phyloP scores from a whole-genome alignment of 2,888 invertebrate species.

The Phyto melanocephala region DNA sequence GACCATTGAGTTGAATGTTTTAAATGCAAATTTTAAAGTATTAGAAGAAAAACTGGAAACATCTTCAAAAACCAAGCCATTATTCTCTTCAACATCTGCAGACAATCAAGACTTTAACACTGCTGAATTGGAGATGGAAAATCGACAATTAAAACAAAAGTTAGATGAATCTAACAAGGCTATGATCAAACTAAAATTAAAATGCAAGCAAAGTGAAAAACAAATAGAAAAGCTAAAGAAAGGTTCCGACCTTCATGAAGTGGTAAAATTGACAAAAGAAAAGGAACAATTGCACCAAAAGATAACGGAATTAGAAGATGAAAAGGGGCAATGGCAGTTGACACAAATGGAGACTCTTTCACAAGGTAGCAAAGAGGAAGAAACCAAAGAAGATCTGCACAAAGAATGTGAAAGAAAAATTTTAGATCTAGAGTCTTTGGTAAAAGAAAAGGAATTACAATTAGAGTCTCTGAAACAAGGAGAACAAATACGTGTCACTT shows the following conservation, averaged over 20 bases:
- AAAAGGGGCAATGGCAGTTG: conserved; percentile 93
- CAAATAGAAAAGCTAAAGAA: conserved; percentile 85
- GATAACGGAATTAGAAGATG: conserved; percentile 92
- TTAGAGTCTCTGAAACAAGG: conserved; percentile 81
- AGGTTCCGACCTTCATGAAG: conserved; percentile 84
- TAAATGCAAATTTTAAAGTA: conserved; percentile 79
- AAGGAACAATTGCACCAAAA: conserved; percentile 84
- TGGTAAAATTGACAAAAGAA: conserved; percentile 83
- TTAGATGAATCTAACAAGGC: conserved; percentile 86
- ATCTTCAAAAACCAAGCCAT: conserved; percentile 71
- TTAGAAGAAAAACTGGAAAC: conserved; percentile 76
- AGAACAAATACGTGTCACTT: conserved; percentile 84
- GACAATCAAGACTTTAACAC: conserved; percentile 63
- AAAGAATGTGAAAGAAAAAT: conserved; percentile 82
- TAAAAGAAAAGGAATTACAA: conserved; percentile 74
- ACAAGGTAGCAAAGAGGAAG: neutral
- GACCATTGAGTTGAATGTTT: conserved; percentile 80
- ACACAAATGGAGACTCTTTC: conserved; percentile 66
- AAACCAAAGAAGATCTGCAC: neutral
- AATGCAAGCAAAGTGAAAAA: conserved; percentile 87
- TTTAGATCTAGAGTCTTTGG: conserved; percentile 81
- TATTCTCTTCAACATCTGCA: conserved; percentile 72
- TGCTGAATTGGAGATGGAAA: conserved; percentile 73
- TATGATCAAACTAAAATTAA: conserved; percentile 78
- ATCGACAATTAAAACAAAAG: conserved; percentile 83